Evolutionary conservation across 2,113 vertebrate genomes (phyloP), one percentile per base, ranked within the genome.

Genomic region (Ursus arctos): DNA sequence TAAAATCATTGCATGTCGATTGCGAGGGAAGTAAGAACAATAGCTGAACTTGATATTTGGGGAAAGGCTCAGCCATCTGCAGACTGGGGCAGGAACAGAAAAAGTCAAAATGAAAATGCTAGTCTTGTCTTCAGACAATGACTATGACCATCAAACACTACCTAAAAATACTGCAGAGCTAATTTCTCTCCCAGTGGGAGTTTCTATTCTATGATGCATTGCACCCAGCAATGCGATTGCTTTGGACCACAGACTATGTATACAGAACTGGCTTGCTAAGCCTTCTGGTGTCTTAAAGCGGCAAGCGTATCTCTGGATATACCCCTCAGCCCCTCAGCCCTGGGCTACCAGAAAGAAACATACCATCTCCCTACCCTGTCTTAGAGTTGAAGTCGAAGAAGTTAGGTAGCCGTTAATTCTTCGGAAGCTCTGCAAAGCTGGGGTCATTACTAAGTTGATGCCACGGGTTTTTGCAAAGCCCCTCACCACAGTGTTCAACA

Each of bases 381-480:
- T 96, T 71, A 49, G 15, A 82, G 93, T 18, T 59, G 49, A 76
- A 4, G 43, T 13, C 49, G 22, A 87, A 80, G 63, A 85, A 65
- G 76, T 77, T 49, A 90, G 40, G 40, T 79, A 77, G 26, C 26
- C 10, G 19, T 93, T 85, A 83, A 43, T 40, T 72, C 51, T 71
- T 63, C 28, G 71, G 61, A 82, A 95, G 22, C n/a, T 91, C 82
- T 96, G 26, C 74, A 83, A 65, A 93, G 82, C 63, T 77, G 8
- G 21, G 19, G 24, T 92, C 80, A 49, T 51, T 74, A 43, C 51
- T 79, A 47, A 83, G 40, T 31, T 49, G 82, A 76, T 1, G 2
- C 9, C 81, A 91, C 9, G 12, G 18, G 91, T 98, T 98, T 98
- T 96, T 88, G 79, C 79, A 97, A 98, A 97, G 93, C 43, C 47